These are phyloP conservation scores for Sesia bembeciformis DNA, from an alignment of 2,888 invertebrate species.

Conservation along the genomic window DNA sequence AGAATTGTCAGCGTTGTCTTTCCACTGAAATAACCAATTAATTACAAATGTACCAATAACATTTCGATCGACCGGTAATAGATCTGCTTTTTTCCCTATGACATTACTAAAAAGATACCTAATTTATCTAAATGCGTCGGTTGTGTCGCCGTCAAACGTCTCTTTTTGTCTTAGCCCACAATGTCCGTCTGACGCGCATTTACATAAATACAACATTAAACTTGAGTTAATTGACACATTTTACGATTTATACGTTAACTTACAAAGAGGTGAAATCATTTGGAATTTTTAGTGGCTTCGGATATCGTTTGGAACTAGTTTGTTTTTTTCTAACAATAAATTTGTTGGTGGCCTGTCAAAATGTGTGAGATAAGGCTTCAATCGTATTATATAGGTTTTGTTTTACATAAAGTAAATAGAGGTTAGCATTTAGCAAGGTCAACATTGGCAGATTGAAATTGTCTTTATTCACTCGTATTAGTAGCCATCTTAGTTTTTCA, in stretches of 20 bases:
- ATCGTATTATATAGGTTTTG: background rate
- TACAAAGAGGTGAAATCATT: constrained; percentile 42
- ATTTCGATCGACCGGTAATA: background rate
- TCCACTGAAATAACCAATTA: no score
- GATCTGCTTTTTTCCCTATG: constrained; percentile 10
- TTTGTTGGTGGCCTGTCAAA: constrained; percentile 10
- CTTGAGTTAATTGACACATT: constrained; percentile 70
- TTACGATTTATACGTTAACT: constrained; percentile 61
- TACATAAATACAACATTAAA: constrained; percentile 69
- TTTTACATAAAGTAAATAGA: background rate
- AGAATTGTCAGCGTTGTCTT: no score
- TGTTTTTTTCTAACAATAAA: constrained; percentile 11
- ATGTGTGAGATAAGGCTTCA: constrained; percentile 9
- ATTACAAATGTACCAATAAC: background rate
- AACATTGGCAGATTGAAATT: no score
- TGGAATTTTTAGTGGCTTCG: constrained; percentile 21
- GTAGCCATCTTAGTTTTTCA: no score
- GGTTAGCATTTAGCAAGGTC: no score
- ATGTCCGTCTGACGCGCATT: constrained; percentile 51
- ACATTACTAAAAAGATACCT: constrained; percentile 36
- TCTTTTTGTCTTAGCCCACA: constrained; percentile 47
- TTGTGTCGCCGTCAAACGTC: constrained; percentile 34
- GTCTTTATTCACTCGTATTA: no score
- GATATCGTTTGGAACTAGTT: constrained; percentile 10
- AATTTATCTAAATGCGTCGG: constrained; percentile 37